phyloP scores from a whole-genome alignment of 2,113 vertebrate species.

The Cyphomyrus discorhynchus region DNA sequence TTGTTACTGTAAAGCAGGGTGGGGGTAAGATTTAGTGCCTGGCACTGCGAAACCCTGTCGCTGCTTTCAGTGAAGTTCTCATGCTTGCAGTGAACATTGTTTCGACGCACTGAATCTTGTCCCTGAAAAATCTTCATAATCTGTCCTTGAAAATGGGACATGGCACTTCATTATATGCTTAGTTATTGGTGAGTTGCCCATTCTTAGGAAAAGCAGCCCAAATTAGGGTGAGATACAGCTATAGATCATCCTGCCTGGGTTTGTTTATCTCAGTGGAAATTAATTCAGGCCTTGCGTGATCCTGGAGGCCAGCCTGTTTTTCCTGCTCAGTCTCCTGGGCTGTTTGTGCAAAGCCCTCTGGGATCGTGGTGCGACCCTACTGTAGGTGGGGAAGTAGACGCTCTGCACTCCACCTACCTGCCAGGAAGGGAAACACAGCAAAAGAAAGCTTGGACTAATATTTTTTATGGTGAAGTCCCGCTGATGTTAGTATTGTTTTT shows the following conservation, averaged over 20 bases:
- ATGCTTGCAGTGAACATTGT: constrained; percentile 7
- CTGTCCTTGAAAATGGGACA: not conserved
- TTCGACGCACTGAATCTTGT: not conserved
- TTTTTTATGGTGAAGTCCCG: not conserved
- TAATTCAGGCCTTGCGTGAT: constrained; percentile 9
- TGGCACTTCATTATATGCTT: not conserved
- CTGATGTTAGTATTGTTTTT: not conserved
- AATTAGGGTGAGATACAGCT: constrained; percentile 1
- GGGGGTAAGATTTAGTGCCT: constrained; percentile 39
- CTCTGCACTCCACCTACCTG: constrained; percentile 14
- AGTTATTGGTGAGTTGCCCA: not conserved
- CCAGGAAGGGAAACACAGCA: not conserved
- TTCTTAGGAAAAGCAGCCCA: not conserved
- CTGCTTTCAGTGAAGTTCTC: constrained; percentile 25
- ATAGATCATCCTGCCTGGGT: constrained; percentile 21
- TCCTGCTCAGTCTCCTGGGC: constrained; percentile 16
- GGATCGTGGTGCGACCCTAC: constrained; percentile 22
- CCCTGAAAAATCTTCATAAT: constrained; percentile 1
- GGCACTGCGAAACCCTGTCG: constrained; percentile 27
- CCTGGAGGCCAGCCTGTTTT: not conserved
- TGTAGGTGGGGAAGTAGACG: constrained; percentile 26
- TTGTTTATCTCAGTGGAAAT: constrained; percentile 32
- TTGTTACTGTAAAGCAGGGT: constrained; percentile 45
- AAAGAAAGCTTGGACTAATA: constrained; percentile 5
- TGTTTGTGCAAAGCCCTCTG: not conserved